Percentiles rank a stretch among this genome's conserved stretches.
These are phyloP conservation scores for Ptyas mucosa DNA, from an alignment of 2,113 vertebrate species.

Conservation along the genomic window DNA sequence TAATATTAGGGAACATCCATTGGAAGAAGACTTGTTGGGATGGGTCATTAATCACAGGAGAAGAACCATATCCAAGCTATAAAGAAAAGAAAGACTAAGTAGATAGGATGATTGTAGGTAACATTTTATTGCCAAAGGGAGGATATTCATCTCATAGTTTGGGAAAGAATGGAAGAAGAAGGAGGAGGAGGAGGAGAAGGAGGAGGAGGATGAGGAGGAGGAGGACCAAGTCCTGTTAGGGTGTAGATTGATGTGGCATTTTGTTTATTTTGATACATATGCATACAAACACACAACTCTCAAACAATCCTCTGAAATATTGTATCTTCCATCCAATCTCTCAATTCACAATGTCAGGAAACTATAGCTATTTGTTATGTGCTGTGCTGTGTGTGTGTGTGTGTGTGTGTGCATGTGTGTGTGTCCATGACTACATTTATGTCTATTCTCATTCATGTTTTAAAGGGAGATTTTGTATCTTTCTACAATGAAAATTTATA, in stretches of 20 bases:
- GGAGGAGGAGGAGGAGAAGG: too few species aligned
- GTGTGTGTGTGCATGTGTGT: neutral
- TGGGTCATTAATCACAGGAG: neutral
- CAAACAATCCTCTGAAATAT: neutral
- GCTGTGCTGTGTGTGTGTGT: neutral
- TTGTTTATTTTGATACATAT: neutral
- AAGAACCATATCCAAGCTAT: neutral
- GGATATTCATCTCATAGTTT: neutral
- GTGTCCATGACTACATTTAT: neutral
- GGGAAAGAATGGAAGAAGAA: too few species aligned
- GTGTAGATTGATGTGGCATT: neutral
- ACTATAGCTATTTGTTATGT: neutral
- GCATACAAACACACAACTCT: neutral
- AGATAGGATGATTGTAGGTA: neutral
- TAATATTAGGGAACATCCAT: neutral
- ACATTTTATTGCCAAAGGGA: neutral
- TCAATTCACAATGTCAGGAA: neutral
- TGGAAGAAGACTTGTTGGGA: neutral
- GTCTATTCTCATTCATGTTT: neutral
- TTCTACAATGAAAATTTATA: neutral
- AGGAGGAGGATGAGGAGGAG: too few species aligned
- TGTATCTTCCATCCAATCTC: neutral
- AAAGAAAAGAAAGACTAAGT: neutral
- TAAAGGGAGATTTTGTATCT: neutral
- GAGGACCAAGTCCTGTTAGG: neutral